Evolutionary conservation across 2,888 invertebrate species (phyloP).

Genomic region (Ectobius pallidus): DNA sequence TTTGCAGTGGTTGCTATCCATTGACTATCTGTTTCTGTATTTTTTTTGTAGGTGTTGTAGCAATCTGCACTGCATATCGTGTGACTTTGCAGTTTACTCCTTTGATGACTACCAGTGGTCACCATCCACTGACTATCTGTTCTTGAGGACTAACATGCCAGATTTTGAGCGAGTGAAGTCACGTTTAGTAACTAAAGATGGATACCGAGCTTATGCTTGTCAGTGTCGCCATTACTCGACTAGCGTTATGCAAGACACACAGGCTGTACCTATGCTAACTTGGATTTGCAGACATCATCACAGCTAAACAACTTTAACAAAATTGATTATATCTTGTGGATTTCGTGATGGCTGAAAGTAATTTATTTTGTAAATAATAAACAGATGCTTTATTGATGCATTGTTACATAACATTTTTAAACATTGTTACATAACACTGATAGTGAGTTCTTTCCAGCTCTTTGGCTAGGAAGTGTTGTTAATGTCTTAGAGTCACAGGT

Average conservation of each 20-base stretch:
- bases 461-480: too few species aligned
- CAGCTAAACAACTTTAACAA: too few species aligned
- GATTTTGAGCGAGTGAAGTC: slow-evolving; percentile 21
- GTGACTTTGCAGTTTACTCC: slow-evolving; percentile 21
- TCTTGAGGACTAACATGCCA: slow-evolving; percentile 35
- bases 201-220: slow-evolving; percentile 32
- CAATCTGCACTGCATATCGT: slow-evolving; percentile 31
- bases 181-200: not conserved
- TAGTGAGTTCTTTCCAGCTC: too few species aligned
- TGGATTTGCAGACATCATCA: slow-evolving; percentile 27
- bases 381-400: too few species aligned
- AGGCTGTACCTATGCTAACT: slow-evolving; percentile 2
- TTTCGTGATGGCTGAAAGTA: too few species aligned
- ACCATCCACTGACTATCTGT: slow-evolving; percentile 21
- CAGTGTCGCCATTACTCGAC: slow-evolving; percentile 33
- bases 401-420: too few species aligned
- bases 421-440: too few species aligned
- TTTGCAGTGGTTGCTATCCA: too few species aligned
- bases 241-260: not conserved
- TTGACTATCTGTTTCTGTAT: not conserved
- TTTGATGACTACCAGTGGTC: slow-evolving; percentile 28
- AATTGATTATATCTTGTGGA: too few species aligned
- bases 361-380: too few species aligned
- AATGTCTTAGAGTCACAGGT: too few species aligned
- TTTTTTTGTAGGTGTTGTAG: slow-evolving; percentile 20